Evolutionary conservation across 2,797 vertebrate genomes (phyloP), one percentile per base, ranked within the genome.

Genomic region (Emydoidea blandingii): DNA sequence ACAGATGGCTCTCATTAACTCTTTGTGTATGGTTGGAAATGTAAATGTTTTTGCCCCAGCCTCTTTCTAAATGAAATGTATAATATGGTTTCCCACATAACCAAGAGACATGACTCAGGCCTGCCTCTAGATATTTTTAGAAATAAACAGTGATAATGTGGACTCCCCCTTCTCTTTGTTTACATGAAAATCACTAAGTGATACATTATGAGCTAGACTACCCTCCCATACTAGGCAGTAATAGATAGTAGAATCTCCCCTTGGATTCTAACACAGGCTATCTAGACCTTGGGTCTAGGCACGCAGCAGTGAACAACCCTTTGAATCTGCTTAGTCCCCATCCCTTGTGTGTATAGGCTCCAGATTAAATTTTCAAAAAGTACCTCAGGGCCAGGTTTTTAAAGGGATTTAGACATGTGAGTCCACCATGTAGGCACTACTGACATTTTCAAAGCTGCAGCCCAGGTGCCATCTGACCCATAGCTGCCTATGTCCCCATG

Each of bases 1-100:
- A 93, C 88, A 97, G 95, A 96, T 94, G 86, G 87, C 50, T 83
- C 37, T 83, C 44, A 62, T 90, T 95, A 97, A 96, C 49, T 79
- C 78, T 94, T 91, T 91, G 23, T 68, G 25, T 86, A 80, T 62
- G 18, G 34, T 72, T 91, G 93, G 89, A 83, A 37, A 82, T 23
- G 62, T 50, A 85, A 91, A 49, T 18, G 5, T n/a, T 89, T 1
- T 1, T 68, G 50, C 85, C 62, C 34, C n/a, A 79, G 21, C 0
- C 1, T 37, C 79, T 86, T 85, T 87, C 44, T 59, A 86, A 92
- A 88, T 79, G 8, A 49, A 89, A 53, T 68, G 79, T 81, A 56
- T 72, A 82, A 56, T 57, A 74, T 19, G 54, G 34, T 41, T 89
- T 94, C 34, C 4, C 50, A 85, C 29, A 53, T 12, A 88, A 27